Evolutionary conservation across 2,797 vertebrate species (phyloP).

Genomic region (Potorous gilbertii): DNA sequence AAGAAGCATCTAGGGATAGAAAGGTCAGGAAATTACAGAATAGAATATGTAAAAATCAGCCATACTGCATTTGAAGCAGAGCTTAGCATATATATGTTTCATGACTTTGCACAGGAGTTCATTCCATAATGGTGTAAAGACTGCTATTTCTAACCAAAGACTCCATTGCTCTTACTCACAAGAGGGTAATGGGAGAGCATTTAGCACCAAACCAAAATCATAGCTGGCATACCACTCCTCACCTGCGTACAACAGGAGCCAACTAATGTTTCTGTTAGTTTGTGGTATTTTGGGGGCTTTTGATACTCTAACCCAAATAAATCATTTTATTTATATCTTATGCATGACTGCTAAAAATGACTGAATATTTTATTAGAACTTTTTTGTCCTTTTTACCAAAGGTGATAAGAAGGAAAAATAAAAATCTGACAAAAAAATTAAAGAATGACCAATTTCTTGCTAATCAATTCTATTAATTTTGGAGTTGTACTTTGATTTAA

Average conservation of each 20-base stretch:
- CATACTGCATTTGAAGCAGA: background rate
- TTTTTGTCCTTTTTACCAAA: background rate
- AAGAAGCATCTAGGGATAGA: background rate
- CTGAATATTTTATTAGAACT: background rate
- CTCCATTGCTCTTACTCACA: background rate
- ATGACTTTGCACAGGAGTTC: background rate
- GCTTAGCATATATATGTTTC: background rate
- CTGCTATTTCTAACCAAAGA: background rate
- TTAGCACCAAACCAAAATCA: background rate
- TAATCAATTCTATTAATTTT: background rate
- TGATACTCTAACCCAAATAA: conserved; percentile 14
- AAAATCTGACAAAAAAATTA: no score
- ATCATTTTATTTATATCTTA: conserved; percentile 4
- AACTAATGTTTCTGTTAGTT: background rate
- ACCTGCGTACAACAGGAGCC: background rate
- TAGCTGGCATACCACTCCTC: background rate
- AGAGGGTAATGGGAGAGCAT: background rate
- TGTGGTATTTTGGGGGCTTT: background rate
- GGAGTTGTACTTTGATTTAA: conserved; percentile 9
- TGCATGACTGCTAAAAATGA: background rate
- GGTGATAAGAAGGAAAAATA: background rate
- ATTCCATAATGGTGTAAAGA: background rate
- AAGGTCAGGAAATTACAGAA: background rate
- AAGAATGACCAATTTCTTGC: background rate
- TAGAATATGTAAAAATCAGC: background rate